Conservation (phyloP, 1,140 invertebrate species). For the Drosophila teissieri region DNA sequence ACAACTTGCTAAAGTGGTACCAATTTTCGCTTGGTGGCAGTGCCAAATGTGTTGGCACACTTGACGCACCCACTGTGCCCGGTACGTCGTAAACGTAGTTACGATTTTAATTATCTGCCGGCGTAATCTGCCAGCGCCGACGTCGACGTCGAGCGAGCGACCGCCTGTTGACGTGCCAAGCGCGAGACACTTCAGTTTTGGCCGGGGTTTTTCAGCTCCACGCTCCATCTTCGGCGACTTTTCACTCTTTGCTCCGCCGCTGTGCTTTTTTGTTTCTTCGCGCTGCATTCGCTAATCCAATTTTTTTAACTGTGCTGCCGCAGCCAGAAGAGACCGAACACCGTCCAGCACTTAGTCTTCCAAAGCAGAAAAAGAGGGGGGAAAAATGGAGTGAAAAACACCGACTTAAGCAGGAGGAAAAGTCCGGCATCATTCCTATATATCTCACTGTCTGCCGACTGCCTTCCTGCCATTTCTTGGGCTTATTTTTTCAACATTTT, state of each 20-base stretch:
- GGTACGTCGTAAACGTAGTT: conserved; percentile 66
- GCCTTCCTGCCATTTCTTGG: conserved; percentile 21
- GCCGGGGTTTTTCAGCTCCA: conserved; percentile 33
- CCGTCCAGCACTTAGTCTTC: conserved; percentile 63
- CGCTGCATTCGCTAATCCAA: conserved; percentile 69
- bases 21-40: not conserved
- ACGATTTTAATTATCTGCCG: conserved; percentile 81
- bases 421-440: conserved; percentile 11
- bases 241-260: conserved; percentile 17
- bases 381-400: not conserved
- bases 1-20: not conserved
- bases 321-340: conserved; percentile 41
- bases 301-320: conserved; percentile 72
- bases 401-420: conserved; percentile 27
- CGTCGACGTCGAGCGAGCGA: not conserved
- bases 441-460: conserved; percentile 20
- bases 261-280: conserved; percentile 25
- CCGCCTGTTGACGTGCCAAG: conserved; percentile 66
- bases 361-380: not conserved
- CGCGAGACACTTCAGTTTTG: conserved; percentile 61
- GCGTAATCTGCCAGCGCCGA: conserved; percentile 65
- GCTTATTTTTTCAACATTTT: conserved; percentile 47
- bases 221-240: conserved; percentile 37
- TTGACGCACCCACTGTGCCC: conserved; percentile 35
- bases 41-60: not conserved